These are phyloP conservation scores for Mirounga angustirostris DNA, from an alignment of 2,113 vertebrate genomes.

Conservation along the genomic window DNA sequence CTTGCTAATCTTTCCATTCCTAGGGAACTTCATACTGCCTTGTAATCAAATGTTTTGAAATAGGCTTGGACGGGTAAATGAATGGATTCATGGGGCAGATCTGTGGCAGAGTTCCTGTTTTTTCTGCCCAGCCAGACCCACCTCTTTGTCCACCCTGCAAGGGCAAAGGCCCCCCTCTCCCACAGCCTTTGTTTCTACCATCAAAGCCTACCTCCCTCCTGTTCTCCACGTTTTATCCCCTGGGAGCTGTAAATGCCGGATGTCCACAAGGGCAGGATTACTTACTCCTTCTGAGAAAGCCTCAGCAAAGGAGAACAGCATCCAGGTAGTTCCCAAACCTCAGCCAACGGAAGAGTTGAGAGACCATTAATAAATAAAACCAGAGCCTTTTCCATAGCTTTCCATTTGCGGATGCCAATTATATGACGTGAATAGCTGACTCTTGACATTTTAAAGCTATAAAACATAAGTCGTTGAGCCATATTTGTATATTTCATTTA, in stretches of 20 bases:
- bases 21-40: neutral
- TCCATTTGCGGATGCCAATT: neutral
- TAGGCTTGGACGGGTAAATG: neutral
- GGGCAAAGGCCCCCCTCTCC: neutral
- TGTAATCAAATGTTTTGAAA: neutral
- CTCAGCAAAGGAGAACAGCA: neutral
- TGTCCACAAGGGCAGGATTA: no score
- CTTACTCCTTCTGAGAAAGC: neutral
- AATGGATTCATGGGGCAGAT: neutral
- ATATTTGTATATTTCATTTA: constrained; percentile 57
- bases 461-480: constrained; percentile 29
- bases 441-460: constrained; percentile 58
- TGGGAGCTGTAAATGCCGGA: neutral
- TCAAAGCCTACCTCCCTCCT: neutral
- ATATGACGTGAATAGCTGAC: neutral
- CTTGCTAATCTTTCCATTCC: neutral
- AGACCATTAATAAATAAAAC: neutral
- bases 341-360: neutral
- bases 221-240: accelerated
- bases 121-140: neutral
- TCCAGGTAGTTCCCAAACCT: neutral
- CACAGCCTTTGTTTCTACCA: neutral
- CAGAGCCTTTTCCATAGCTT: neutral
- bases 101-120: neutral
- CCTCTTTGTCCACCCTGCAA: neutral